Percentiles rank a stretch among this genome's conserved stretches.
Conservation (phyloP, 2,113 vertebrate genomes). For the Anas platyrhynchos region DNA sequence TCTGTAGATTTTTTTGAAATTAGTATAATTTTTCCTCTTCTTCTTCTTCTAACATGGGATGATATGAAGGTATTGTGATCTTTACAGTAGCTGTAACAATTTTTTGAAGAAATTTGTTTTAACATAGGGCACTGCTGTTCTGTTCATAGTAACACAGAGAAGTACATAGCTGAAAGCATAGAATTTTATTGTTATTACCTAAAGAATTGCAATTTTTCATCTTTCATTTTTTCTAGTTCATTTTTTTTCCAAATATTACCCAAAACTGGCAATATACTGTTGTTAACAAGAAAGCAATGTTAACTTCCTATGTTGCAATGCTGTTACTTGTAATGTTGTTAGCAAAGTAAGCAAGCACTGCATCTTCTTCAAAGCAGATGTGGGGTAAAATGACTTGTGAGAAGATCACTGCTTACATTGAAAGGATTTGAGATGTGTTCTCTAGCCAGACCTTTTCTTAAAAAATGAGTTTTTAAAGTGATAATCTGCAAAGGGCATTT, state of each 20-base stretch:
- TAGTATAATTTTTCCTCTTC: neutral
- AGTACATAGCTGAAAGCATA: neutral
- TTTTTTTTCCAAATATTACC: neutral
- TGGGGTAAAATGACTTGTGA: neutral
- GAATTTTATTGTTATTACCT: neutral
- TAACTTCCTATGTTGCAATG: no score
- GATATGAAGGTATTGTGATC: neutral
- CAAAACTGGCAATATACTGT: neutral
- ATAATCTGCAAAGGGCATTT: neutral
- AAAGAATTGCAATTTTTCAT: neutral
- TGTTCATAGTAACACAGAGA: neutral
- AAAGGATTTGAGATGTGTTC: neutral
- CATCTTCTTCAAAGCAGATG: neutral
- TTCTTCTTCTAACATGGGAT: neutral
- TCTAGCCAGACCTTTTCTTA: neutral
- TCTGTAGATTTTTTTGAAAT: neutral
- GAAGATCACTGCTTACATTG: fast-evolving
- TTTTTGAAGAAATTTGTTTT: neutral
- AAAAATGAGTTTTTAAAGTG: neutral
- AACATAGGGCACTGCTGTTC: neutral
- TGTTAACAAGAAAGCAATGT: neutral
- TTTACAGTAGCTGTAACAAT: neutral
- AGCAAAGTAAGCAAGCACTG: neutral
- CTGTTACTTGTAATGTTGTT: neutral
- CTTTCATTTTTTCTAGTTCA: neutral